Evolutionary conservation across 2,113 vertebrate genomes (phyloP), one percentile per base, ranked within the genome.

Genomic region (Jaculus jaculus): DNA sequence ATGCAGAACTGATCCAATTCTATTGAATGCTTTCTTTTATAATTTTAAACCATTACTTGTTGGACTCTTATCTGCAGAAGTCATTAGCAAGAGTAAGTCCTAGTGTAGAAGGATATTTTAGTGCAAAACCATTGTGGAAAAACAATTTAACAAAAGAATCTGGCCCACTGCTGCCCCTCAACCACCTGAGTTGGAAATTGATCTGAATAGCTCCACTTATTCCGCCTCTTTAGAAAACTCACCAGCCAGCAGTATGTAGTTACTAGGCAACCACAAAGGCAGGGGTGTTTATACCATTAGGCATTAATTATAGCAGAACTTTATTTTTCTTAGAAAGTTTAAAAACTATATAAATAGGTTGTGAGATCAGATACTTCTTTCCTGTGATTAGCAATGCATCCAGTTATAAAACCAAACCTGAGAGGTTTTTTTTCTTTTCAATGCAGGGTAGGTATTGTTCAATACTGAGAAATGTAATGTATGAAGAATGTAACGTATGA

Each of bases 271-370:
- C 96, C 0, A 82, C 80, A 81, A 93, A 98, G 95, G 92, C 94
- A 96, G 78, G 86, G 85, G 93, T 96, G 92, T 98, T 98, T 97
- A 93, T 96, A 97, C 93, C 97, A 96, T 97, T 98, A 98, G 96
- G 96, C 96, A 97, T 98, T 98, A 98, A 98, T 98, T 98, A 98
- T 97, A 98, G 92, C 90, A 96, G 73, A 96, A 79, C 87, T 87
- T 87, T 87, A 96, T 97, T 96, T 97, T 97, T 96, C 74, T 69
- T 17, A 83, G 95, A 97, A 97, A 96, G 96, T 97, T 97, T 96
- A 90, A 97, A 96, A 98, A 97, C 96, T 93, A 81, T 80, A 97
- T 95, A 97, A 96, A 97, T 97, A 97, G 2, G 3, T 96, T 96
- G 84, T 68, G 78, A 93, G 66, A 94, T 93, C 94, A 96, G 82